A percentile compares a stretch with the other conserved stretches of the same genome.
phyloP scores from a whole-genome alignment of 1,140 invertebrate genomes.

The Phenacoccus solenopsis region DNA sequence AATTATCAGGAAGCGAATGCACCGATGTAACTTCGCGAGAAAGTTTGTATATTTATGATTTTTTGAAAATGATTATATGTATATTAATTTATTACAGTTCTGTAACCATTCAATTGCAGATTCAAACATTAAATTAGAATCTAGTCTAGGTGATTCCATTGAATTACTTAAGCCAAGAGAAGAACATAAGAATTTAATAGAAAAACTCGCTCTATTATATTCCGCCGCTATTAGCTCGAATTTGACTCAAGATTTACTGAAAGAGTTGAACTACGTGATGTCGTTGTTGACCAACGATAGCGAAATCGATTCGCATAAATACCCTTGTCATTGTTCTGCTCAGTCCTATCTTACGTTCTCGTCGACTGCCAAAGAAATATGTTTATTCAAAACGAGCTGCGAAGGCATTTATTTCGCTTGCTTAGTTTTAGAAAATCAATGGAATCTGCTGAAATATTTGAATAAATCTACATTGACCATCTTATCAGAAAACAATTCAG shows the following conservation, averaged over 20 bases:
- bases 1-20: not conserved
- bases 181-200: not conserved
- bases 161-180: not conserved
- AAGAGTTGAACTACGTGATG: conserved; percentile 10
- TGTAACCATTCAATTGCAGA: not conserved
- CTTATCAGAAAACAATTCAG: not conserved
- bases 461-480: not conserved
- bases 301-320: not conserved
- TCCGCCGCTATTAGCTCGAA: not conserved
- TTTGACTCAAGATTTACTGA: not conserved
- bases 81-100: not conserved
- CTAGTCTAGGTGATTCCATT: not conserved
- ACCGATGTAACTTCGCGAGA: not conserved
- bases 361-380: not conserved
- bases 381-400: not conserved
- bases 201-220: not conserved
- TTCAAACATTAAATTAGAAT: not conserved
- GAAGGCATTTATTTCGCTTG: not conserved
- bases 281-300: not conserved
- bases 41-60: not conserved
- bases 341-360: not conserved
- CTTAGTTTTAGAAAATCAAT: conserved; percentile 5
- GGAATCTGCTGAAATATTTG: not conserved
- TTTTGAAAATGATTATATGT: not conserved
- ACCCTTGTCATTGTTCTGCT: not conserved